Percentiles rank a stretch among this genome's conserved stretches.
Conservation (phyloP, 2,888 invertebrate species). For the Sepioteuthis lessoniana region DNA sequence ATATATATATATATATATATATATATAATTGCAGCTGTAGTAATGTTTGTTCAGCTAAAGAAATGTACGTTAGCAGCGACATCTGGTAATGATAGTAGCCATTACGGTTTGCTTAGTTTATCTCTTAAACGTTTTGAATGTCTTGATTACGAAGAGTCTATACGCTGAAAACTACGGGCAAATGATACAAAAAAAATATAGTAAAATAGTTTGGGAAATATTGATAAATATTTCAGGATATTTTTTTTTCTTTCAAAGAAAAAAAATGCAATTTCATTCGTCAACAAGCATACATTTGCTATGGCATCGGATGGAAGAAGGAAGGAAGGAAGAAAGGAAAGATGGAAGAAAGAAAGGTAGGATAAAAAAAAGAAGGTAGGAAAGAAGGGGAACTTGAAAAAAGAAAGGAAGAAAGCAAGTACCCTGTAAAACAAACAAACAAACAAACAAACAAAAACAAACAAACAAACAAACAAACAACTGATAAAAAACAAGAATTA, state of each 20-base stretch:
- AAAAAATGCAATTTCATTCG: neutral
- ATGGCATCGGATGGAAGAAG: neutral
- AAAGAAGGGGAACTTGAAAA: no score
- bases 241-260: neutral
- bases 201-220: neutral
- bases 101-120: neutral
- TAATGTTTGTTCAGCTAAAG: conserved; percentile 25
- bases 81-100: neutral
- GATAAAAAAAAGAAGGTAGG: neutral
- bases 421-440: no score
- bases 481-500: neutral
- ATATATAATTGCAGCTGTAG: neutral
- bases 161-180: conserved; percentile 33
- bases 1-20: neutral
- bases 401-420: no score
- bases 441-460: no score
- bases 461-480: no score
- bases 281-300: neutral
- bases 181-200: conserved; percentile 33
- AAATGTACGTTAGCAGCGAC: conserved; percentile 33
- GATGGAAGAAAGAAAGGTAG: neutral
- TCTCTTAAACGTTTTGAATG: neutral
- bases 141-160: neutral
- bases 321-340: neutral
- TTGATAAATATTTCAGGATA: neutral